Conservation (phyloP, 2,888 invertebrate species). For the Rotaria macrura region DNA sequence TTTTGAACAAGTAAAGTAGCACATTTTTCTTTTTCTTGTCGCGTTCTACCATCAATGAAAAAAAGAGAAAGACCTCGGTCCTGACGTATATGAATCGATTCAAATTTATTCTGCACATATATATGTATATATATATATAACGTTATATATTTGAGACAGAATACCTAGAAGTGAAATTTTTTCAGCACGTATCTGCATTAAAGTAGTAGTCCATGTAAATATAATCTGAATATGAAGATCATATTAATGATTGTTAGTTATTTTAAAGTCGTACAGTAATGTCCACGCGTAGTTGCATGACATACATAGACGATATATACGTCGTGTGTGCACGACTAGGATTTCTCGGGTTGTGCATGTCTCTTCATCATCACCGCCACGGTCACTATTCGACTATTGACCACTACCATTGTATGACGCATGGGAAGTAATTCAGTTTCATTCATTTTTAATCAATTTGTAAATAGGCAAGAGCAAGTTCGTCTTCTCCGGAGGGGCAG, state of each 20-base stretch:
- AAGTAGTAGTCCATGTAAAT: not conserved
- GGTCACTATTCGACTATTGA: not conserved
- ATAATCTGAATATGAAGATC: not conserved
- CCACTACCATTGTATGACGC: not conserved
- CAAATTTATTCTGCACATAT: not conserved
- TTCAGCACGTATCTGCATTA: not conserved
- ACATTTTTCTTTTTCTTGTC: not conserved
- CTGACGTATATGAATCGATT: not conserved
- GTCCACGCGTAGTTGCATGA: not conserved
- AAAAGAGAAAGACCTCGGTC: too few relatives aligned
- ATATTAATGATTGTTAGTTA: not conserved
- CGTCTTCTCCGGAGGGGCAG: constrained; percentile 6
- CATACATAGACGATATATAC: not conserved
- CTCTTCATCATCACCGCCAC: not conserved
- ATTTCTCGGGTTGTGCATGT: not conserved
- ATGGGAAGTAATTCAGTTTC: constrained; percentile 12
- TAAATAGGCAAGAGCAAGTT: not conserved
- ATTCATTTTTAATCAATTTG: constrained; percentile 23
- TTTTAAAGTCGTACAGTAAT: not conserved
- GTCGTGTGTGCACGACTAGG: not conserved
- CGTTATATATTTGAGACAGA: not conserved
- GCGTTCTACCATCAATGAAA: too few relatives aligned
- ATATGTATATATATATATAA: not conserved
- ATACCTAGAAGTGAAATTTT: not conserved
- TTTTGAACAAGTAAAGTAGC: not conserved